Evolutionary conservation across 1,140 invertebrate genomes (phyloP), one percentile per base, ranked within the genome.

Genomic region (Mesaphorura yosii): DNA sequence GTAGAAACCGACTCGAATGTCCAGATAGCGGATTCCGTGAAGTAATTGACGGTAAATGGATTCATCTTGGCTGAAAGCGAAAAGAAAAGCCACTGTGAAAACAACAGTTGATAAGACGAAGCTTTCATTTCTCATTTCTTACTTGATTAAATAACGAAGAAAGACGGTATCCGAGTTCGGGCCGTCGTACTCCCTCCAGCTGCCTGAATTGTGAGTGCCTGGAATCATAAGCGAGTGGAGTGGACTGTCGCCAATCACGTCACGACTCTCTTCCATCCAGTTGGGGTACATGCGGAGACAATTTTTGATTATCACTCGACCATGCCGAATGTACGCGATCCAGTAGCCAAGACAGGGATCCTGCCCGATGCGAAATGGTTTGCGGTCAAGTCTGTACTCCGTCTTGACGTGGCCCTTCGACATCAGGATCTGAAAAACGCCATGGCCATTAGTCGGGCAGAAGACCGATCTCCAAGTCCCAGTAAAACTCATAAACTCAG

Each of bases 1-100:
- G 48, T 77, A 76, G 63, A 72, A 78, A 51, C 78, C 78, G 49
- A 83, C 71, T 53, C 84, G 77, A 19, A 89, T 74, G 68, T 89
- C 85, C 22, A 89, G 70, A 65, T 86, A 88, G 61, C 86, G 72
- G 64, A 86, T 57, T 2, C 86, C 85, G 65, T 85, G 81, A 1
- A 84, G 78, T 14, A 88, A 70, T 65, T 88, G 85, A 0, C 76
- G 76, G 78, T 83, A 88, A 19, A 88, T 73, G 63, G 81, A 78
- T 37, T 81, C 77, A 65, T 87, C 83, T 68, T 89, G 86, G 20
- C 76, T 78, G 5, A 76, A 60, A 6, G 66, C 52, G 57, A 76
- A 79, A 14, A 41, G 12, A 51, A 37, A 17, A 37, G 15, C n/a
- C 28, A 39, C 26, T 48, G 6, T 22, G n/a, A 15, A 47, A 29